Evolutionary conservation across 2,113 vertebrate species (phyloP), one percentile per base, ranked within the genome.

Genomic region (Marmota flaviventris): DNA sequence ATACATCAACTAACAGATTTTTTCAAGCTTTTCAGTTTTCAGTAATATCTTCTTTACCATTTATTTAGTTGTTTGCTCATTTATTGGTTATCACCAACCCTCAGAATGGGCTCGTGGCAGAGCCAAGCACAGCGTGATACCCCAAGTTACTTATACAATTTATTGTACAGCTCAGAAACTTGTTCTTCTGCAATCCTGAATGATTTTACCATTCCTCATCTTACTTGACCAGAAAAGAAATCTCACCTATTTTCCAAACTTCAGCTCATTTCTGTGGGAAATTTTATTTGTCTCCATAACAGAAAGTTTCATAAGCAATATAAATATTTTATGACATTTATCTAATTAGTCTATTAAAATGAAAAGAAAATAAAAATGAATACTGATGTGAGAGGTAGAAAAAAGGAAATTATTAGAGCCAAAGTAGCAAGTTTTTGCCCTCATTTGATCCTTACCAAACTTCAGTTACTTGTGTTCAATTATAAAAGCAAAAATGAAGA

Each of bases 261-360:
- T 25, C 34, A 85, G 25, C 8, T 56, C 12, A 79, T 63, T 85
- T 79, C 34, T 63, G 0, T 27, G 29, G n/a, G 22, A 85, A 5
- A 45, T 82, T 82, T 83, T 81, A 14, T 82, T 83, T 81, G 14
- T 76, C 18, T 72, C 34, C 82, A 39, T 29, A 20, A 65, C 9
- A 78, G 24, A 8, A 67, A 86, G 34, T 42, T 70, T 78, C 75
- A 18, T 90, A 56, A 83, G 45, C 25, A 78, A 77, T n/a, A n/a
- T 73, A 32, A 77, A 53, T 69, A 94, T 93, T 92, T 90, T 87
- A 61, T 45, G 25, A 7, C 5, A 85, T 65, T 63, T 89, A 77
- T 73, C 48, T 83, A n/a, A 42, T 91, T 58, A 93, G 58, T 94
- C 94, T 92, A 72, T n/a, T 81, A 51, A 93, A 83, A n/a, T n/a